These are phyloP conservation scores for Zelostemma sp. DNA, from an alignment of 1,140 invertebrate species.

Conservation along the genomic window DNA sequence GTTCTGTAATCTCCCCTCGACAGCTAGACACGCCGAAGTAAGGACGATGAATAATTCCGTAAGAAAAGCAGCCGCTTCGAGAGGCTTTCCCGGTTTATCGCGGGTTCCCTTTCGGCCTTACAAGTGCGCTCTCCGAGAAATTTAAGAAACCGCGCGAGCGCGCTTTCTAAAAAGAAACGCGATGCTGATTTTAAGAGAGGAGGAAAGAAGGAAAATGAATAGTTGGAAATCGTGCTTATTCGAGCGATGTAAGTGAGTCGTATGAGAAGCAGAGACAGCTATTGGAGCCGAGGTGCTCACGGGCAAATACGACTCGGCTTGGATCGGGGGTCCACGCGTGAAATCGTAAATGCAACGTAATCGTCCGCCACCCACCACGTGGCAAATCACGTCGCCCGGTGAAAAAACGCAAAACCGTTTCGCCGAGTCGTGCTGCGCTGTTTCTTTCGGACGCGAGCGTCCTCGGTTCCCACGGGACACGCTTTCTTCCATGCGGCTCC, in stretches of 20 bases:
- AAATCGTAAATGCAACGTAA: slow-evolving; percentile 69
- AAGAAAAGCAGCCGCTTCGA: slow-evolving; percentile 40
- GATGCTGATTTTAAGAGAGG: not conserved
- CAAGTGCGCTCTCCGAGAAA: too few species aligned
- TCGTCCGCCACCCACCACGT: slow-evolving; percentile 66
- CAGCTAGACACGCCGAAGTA: slow-evolving; percentile 38
- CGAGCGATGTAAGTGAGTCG: not conserved
- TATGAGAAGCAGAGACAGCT: slow-evolving; percentile 25
- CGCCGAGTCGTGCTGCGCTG: slow-evolving; percentile 42
- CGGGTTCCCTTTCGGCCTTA: not conserved
- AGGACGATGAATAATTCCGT: slow-evolving; percentile 43
- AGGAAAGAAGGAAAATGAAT: too few species aligned
- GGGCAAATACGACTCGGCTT: slow-evolving; percentile 24
- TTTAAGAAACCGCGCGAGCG: not conserved
- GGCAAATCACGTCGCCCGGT: slow-evolving; percentile 62
- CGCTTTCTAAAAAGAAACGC: not conserved
- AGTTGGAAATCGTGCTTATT: not conserved
- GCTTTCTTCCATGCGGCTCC: slow-evolving; percentile 31
- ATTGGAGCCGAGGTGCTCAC: slow-evolving; percentile 22
- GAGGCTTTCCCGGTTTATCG: slow-evolving; percentile 29
- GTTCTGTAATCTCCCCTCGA: slow-evolving; percentile 46
- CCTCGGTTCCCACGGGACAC: slow-evolving; percentile 48
- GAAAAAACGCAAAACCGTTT: slow-evolving; percentile 59
- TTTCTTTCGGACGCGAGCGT: slow-evolving; percentile 49
- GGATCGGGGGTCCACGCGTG: slow-evolving; percentile 55